A percentile compares a stretch with the other conserved stretches of the same genome.
Conservation (phyloP, 2,113 vertebrate species). For the Glaucidium brasilianum region DNA sequence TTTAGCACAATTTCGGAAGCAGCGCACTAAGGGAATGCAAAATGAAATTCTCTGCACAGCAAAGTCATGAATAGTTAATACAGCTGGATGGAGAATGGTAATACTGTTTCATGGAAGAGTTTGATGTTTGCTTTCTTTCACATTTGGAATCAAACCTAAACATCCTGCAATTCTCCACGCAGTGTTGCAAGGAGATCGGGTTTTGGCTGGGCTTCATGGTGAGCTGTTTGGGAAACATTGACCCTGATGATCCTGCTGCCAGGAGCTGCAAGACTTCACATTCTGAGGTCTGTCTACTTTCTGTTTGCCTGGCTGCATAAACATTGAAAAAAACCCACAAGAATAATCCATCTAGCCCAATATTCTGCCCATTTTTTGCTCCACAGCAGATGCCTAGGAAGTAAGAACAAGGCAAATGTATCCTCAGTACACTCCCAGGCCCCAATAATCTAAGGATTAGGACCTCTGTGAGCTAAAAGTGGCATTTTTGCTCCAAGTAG, state of each 20-base stretch:
- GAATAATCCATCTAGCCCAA: neutral
- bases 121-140: neutral
- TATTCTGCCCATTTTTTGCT: neutral
- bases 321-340: fast-evolving
- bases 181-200: neutral
- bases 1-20: neutral
- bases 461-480: neutral
- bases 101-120: neutral
- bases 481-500: neutral
- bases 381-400: neutral
- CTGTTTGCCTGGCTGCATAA: neutral
- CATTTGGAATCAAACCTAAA: neutral
- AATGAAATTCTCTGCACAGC: neutral
- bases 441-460: neutral
- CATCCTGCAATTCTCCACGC: neutral
- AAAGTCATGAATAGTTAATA: neutral
- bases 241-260: neutral
- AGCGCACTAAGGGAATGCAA: neutral
- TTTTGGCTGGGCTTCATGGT: neutral
- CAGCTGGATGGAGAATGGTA: neutral
- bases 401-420: neutral
- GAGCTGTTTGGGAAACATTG: neutral
- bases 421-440: neutral
- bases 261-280: neutral
- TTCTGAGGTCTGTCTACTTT: neutral